Conservation (phyloP, 2,888 invertebrate genomes). For the Euzetes globulus region DNA sequence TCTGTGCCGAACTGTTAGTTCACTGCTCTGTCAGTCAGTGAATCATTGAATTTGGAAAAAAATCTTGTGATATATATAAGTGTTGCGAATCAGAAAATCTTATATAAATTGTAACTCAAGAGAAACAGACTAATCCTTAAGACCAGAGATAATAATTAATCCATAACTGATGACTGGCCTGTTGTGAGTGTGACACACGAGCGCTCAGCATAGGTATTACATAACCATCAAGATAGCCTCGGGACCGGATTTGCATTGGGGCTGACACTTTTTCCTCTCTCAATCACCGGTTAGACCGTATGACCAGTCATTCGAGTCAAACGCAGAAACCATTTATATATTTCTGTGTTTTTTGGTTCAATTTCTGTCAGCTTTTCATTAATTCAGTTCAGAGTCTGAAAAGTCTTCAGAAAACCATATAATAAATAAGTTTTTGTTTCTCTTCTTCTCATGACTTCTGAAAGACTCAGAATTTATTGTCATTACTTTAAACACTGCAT, state of each 20-base stretch:
- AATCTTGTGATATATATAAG: not conserved
- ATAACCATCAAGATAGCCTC: not conserved
- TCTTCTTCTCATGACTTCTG: too few species aligned
- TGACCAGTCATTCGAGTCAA: too few species aligned
- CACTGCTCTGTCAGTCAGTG: not conserved
- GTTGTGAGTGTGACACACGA: conserved; percentile 11
- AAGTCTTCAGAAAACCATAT: too few species aligned
- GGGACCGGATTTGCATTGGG: not conserved
- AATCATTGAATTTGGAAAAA: not conserved
- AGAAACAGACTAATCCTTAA: conserved; percentile 5
- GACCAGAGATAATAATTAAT: conserved; percentile 10
- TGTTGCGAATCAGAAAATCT: not conserved
- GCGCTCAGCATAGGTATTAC: not conserved
- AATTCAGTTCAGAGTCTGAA: too few species aligned
- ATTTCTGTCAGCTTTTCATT: too few species aligned
- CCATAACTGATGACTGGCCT: conserved; percentile 18
- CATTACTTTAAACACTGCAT: too few species aligned
- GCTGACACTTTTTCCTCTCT: not conserved
- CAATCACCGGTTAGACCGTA: not conserved
- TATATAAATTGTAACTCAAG: not conserved
- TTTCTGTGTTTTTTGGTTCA: too few species aligned
- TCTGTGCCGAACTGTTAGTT: not conserved
- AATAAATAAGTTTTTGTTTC: too few species aligned
- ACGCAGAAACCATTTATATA: too few species aligned
- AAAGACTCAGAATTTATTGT: too few species aligned